Evolutionary conservation across 2,113 vertebrate species (phyloP).

Genomic region (Phaethornis superciliosus): DNA sequence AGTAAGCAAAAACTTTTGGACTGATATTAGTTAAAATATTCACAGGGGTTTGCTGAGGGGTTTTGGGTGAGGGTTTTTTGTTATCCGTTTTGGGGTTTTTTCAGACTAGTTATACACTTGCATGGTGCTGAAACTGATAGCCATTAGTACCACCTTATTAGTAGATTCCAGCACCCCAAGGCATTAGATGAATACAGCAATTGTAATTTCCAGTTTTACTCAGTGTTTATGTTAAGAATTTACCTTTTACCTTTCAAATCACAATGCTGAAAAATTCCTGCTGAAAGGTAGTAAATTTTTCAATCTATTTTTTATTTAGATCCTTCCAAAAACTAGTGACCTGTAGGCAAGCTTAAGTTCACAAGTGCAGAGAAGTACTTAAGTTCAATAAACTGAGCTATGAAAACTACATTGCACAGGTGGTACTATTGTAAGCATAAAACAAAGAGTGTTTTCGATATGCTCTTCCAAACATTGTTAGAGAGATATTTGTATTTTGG

Average conservation of each 20-base stretch:
- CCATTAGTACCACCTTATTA: background rate
- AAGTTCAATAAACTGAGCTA: background rate
- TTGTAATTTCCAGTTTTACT: background rate
- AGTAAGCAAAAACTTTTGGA: background rate
- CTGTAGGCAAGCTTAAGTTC: background rate
- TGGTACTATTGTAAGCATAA: background rate
- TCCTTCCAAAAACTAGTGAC: background rate
- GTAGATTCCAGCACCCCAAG: background rate
- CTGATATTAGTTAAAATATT: background rate
- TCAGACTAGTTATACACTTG: background rate
- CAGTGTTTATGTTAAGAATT: background rate
- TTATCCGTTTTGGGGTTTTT: background rate
- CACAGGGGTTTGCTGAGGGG: accelerated
- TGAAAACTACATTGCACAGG: background rate
- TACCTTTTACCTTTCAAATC: conserved; percentile 37
- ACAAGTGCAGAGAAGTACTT: background rate
- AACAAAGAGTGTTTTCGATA: background rate
- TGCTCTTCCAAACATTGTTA: background rate
- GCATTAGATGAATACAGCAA: background rate
- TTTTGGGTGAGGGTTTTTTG: background rate
- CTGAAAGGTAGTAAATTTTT: background rate
- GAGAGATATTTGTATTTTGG: background rate
- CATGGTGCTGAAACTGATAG: background rate
- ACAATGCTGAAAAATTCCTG: background rate
- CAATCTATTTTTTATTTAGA: background rate